These are phyloP conservation scores for Synaphobranchus kaupii DNA, from an alignment of 2,797 vertebrate genomes.

Conservation along the genomic window DNA sequence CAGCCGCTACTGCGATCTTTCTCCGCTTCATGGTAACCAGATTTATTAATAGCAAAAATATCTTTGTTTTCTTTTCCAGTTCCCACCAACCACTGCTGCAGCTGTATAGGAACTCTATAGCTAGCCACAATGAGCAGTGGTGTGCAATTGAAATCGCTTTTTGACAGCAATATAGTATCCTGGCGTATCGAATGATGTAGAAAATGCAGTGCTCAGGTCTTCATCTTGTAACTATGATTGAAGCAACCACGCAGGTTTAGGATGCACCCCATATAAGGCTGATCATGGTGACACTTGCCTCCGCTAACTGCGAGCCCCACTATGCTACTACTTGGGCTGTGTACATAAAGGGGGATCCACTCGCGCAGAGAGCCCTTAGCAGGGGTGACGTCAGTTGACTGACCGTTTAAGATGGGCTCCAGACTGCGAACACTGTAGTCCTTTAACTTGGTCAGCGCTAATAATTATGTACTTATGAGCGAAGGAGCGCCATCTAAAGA, in stretches of 20 bases:
- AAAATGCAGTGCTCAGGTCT: constrained; percentile 41
- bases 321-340: constrained; percentile 29
- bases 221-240: constrained; percentile 50
- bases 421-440: constrained; percentile 41
- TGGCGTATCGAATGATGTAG: constrained; percentile 48
- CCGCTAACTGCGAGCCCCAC: constrained; percentile 46
- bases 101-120: constrained; percentile 39
- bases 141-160: constrained; percentile 18
- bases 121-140: constrained; percentile 12
- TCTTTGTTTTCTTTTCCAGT: constrained; percentile 38
- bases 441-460: neutral
- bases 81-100: constrained; percentile 43
- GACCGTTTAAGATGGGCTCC: constrained; percentile 43
- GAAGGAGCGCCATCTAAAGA: neutral
- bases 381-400: constrained; percentile 55
- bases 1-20: constrained; percentile 74
- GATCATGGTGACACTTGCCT: constrained; percentile 56
- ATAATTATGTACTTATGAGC: neutral
- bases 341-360: constrained; percentile 43
- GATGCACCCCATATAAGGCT: constrained; percentile 53
- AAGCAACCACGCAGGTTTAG: constrained; percentile 40
- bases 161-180: constrained; percentile 26
- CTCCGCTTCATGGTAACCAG: constrained; percentile 71
- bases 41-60: constrained; percentile 40
- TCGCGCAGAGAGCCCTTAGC: constrained; percentile 38